These are phyloP conservation scores for Volucella zonaria DNA, from an alignment of 2,888 invertebrate species.

Conservation along the genomic window DNA sequence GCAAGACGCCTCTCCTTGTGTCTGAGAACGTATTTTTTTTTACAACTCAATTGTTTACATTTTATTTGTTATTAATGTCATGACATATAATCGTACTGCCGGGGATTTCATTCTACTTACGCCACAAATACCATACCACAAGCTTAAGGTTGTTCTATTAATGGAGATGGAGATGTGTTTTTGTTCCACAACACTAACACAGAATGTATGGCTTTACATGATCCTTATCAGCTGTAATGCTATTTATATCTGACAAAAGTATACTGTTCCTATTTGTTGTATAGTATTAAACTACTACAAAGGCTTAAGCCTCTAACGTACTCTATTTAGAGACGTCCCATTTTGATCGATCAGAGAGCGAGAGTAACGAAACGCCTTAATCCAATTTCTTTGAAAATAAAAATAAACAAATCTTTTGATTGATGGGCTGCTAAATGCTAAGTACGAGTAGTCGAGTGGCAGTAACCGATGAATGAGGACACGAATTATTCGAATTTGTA, in stretches of 20 bases:
- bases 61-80: constrained; percentile 31
- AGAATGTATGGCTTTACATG: constrained; percentile 7
- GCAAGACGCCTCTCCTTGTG: constrained; percentile 21
- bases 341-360: constrained; percentile 18
- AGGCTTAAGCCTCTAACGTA: constrained; percentile 6
- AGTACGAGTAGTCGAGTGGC: constrained; percentile 55
- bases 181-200: neutral
- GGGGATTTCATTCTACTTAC: neutral
- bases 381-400: constrained; percentile 32
- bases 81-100: constrained; percentile 7
- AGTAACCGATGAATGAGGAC: constrained; percentile 70
- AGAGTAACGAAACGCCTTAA: constrained; percentile 20
- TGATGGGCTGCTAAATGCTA: constrained; percentile 35
- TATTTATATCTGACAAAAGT: constrained; percentile 19
- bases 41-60: constrained; percentile 39
- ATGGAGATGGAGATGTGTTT: constrained; percentile 2
- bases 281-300: constrained; percentile 1
- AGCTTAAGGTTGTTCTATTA: constrained; percentile 22
- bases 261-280: constrained; percentile 18
- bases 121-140: neutral
- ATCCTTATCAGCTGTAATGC: constrained; percentile 24
- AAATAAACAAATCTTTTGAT: constrained; percentile 40
- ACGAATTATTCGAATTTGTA: constrained; percentile 45
- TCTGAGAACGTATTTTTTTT: constrained; percentile 13
- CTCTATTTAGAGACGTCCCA: constrained; percentile 46